Evolutionary conservation across 1,140 invertebrate species (phyloP), one percentile per base, ranked within the genome.

Genomic region (Chrysomallon squamiferum): DNA sequence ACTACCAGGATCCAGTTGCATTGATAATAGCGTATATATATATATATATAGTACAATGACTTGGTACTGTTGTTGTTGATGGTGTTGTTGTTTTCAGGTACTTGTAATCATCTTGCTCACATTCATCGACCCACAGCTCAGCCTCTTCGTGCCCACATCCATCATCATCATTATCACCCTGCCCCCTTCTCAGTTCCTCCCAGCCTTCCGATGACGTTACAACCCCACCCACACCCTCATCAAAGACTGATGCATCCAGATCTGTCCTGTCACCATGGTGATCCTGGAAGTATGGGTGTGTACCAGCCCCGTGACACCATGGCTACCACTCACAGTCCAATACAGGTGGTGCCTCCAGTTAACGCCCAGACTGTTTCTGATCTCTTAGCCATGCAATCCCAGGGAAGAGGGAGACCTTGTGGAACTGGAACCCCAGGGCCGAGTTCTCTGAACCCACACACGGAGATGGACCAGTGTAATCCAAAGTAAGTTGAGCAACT

Each of bases 81-180:
- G n/a, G n/a, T 47, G 29, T 29, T 13, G 18, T 62, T 62, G 15
- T 29, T 52, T 50, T n/a, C 61, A 62, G 61, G 61, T 0, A 30
- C 61, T 33, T 62, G 61, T 35, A 62, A 62, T 30, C 61, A 62
- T 30, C 20, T 52, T 88, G 22, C 33, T 43, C 90, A 49, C 90
- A 92, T 47, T 18, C 57, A 60, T 35, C 32, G 63, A 20, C 43
- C 52, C 66, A 58, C 63, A 33, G 35, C 65, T 49, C 72, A 68
- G 64, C 66, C 73, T 38, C 71, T 70, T 13, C 85, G 86, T 22
- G 84, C 88, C 33, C 89, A 84, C 63, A 82, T 79, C 57, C 83
- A 83, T 63, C 78, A 79, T 52, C 91, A 68, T 90, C 92, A 76
- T 61, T 76, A 79, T 52, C 79, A 80, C 45, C 72, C 72, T 15